These are phyloP conservation scores for Chaetophractus vellerosus DNA, from an alignment of 2,797 vertebrate species.

Conservation along the genomic window DNA sequence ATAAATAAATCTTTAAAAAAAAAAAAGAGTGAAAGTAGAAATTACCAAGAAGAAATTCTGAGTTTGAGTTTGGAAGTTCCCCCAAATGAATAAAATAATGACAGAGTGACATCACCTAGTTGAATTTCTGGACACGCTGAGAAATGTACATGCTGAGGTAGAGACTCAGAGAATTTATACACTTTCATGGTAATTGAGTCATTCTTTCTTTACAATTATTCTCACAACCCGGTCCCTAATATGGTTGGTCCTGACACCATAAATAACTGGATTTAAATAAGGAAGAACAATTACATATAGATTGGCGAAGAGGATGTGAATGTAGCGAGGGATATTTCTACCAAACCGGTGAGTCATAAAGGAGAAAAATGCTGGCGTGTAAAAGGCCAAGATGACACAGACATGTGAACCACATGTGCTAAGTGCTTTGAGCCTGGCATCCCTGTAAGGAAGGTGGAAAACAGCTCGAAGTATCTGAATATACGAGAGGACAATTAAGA, in stretches of 20 bases:
- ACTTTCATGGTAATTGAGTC: neutral
- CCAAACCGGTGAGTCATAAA: slow-evolving; percentile 86
- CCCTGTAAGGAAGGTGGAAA: slow-evolving; percentile 66
- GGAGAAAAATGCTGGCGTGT: slow-evolving; percentile 78
- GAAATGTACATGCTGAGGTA: neutral
- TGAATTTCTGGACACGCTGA: neutral
- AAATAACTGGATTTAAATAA: slow-evolving; percentile 90
- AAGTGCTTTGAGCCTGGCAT: slow-evolving; percentile 75
- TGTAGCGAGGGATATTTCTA: slow-evolving; percentile 68
- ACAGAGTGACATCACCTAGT: neutral
- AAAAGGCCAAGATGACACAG: slow-evolving; percentile 72
- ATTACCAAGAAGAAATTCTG: too few relatives aligned
- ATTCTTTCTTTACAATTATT: slow-evolving; percentile 69
- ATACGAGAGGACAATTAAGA: slow-evolving; percentile 87
- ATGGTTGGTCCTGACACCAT: slow-evolving; percentile 90
- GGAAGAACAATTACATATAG: slow-evolving; percentile 85
- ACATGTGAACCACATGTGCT: slow-evolving; percentile 79
- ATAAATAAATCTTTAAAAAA: too few relatives aligned
- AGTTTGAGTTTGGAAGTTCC: too few relatives aligned
- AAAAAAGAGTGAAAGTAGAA: too few relatives aligned
- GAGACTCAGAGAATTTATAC: neutral
- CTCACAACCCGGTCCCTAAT: slow-evolving; percentile 78
- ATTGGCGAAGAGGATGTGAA: slow-evolving; percentile 77
- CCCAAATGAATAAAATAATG: too few relatives aligned
- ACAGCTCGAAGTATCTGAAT: slow-evolving; percentile 84